Percentiles rank a stretch among this genome's conserved stretches.
phyloP scores from a whole-genome alignment of 1,140 invertebrate species.

The Dermatophagoides farinae region DNA sequence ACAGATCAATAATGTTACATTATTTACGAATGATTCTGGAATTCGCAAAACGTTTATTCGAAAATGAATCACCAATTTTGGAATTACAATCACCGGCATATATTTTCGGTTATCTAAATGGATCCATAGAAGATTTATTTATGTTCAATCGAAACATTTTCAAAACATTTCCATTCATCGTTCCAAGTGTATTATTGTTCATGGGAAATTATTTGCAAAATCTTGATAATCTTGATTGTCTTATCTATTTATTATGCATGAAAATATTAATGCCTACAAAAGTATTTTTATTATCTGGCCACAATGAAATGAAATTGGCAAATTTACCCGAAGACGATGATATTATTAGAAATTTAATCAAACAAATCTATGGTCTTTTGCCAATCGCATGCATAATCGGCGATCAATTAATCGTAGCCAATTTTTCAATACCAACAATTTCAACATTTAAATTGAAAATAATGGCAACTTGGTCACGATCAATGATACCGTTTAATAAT shows the following conservation, averaged over 20 bases:
- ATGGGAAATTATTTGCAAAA: slow-evolving; percentile 42
- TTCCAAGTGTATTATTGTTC: slow-evolving; percentile 37
- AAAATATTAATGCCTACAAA: slow-evolving; percentile 37
- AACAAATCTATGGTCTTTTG: not conserved
- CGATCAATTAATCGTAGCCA: not conserved
- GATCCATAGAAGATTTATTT: slow-evolving; percentile 36
- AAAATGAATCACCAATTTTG: not conserved
- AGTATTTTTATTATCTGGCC: slow-evolving; percentile 37
- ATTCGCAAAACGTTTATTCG: not conserved
- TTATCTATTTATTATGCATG: slow-evolving; percentile 38
- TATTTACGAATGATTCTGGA: slow-evolving; percentile 1
- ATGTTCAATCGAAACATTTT: slow-evolving; percentile 40
- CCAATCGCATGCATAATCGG: not conserved
- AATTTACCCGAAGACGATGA: not conserved
- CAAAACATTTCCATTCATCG: slow-evolving; percentile 33
- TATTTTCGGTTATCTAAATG: slow-evolving; percentile 36
- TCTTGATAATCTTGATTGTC: slow-evolving; percentile 30
- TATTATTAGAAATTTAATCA: not conserved
- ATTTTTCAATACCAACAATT: no score
- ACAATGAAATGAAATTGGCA: slow-evolving; percentile 33
- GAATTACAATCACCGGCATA: slow-evolving; percentile 29
- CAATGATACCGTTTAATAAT: no score
- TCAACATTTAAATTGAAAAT: no score
- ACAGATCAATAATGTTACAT: not conserved
- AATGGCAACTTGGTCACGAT: no score